Evolutionary conservation across 2,797 vertebrate genomes (phyloP).

Genomic region (Merluccius polli): DNA sequence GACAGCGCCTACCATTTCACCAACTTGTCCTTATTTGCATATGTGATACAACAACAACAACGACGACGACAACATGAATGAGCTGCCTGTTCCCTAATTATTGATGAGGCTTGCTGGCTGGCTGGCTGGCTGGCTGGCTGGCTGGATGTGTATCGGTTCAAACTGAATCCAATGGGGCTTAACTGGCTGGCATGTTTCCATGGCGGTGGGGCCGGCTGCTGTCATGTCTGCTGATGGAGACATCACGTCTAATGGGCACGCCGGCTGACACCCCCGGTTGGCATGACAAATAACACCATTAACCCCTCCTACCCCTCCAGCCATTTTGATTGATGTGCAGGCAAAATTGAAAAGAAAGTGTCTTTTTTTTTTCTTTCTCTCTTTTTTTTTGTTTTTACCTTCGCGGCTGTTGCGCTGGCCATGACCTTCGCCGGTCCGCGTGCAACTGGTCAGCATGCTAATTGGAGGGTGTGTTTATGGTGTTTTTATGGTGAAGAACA

Average conservation of each 20-base stretch:
- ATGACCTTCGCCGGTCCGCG: conserved; percentile 52
- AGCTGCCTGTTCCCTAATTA: conserved; percentile 16
- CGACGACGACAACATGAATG: background rate
- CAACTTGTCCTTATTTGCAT: background rate
- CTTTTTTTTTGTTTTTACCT: conserved; percentile 23
- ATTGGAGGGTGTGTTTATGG: conserved; percentile 53
- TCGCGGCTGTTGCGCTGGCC: conserved; percentile 42
- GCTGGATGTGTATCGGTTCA: conserved; percentile 47
- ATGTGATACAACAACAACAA: conserved; percentile 1
- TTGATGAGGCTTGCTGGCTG: conserved; percentile 33
- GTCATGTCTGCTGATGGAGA: conserved; percentile 75
- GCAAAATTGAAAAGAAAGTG: conserved; percentile 46
- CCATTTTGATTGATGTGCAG: conserved; percentile 73
- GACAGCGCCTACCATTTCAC: background rate
- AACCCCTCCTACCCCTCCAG: conserved; percentile 72
- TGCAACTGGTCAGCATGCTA: conserved; percentile 52
- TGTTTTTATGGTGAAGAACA: conserved; percentile 43
- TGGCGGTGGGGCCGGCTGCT: conserved; percentile 64
- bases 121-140: conserved; percentile 31
- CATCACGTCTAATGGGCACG: conserved; percentile 69
- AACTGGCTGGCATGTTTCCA: conserved; percentile 69
- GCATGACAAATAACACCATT: conserved; percentile 78
- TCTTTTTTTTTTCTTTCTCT: conserved; percentile 34
- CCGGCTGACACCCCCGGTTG: conserved; percentile 63
- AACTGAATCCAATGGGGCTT: conserved; percentile 54